These are phyloP conservation scores for Mechanitis mazaeus DNA, from an alignment of 2,888 invertebrate species.

Conservation along the genomic window DNA sequence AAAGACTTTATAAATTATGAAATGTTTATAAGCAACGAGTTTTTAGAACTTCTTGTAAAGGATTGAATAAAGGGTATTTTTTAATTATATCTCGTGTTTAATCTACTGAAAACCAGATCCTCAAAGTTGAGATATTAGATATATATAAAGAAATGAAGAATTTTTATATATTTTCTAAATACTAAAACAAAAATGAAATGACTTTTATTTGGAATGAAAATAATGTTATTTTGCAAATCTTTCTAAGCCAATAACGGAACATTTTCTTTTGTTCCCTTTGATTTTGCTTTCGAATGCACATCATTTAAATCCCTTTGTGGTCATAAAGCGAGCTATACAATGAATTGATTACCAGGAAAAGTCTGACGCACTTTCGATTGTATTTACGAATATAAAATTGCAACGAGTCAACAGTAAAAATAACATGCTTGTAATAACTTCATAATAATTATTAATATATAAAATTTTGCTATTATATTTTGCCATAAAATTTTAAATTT, in stretches of 20 bases:
- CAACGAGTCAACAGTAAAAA: background rate
- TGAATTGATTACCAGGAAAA: constrained; percentile 3
- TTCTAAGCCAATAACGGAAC: background rate
- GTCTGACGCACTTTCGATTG: constrained; percentile 4
- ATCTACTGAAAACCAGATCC: too few species aligned
- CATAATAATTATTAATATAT: too few species aligned
- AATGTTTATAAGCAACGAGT: background rate
- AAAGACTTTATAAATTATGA: constrained; percentile 1
- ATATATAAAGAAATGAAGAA: too few species aligned
- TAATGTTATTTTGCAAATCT: background rate
- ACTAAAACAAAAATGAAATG: too few species aligned
- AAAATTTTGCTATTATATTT: background rate
- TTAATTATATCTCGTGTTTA: too few species aligned
- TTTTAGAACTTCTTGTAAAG: background rate
- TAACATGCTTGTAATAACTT: background rate
- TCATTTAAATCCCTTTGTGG: constrained; percentile 6
- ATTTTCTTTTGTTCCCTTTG: constrained; percentile 5
- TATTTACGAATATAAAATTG: background rate
- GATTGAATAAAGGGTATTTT: background rate
- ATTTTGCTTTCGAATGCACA: constrained; percentile 4
- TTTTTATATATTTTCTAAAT: background rate
- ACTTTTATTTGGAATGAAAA: too few species aligned
- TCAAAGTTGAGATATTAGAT: too few species aligned
- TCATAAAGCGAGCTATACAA: constrained; percentile 6
- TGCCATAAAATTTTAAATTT: constrained; percentile 11